A percentile compares a stretch with the other conserved stretches of the same genome.
Evolutionary conservation across 2,888 invertebrate genomes (phyloP).

Genomic region (Meloe dianella): DNA sequence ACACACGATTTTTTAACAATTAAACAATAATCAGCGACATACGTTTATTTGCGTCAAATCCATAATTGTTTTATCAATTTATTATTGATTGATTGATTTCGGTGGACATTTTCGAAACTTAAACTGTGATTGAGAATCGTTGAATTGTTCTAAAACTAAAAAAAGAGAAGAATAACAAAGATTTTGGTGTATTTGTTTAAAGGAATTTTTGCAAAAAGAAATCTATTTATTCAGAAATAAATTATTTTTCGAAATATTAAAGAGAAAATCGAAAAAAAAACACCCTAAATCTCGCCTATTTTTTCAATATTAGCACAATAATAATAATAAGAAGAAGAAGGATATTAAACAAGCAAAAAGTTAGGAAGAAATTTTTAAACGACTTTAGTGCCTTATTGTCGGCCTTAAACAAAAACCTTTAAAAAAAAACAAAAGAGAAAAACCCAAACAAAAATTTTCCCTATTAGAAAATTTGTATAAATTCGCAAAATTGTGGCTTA

Average conservation of each 20-base stretch:
- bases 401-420: conserved; percentile 58
- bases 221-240: background rate
- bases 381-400: conserved; percentile 61
- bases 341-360: conserved; percentile 15
- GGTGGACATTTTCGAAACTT: conserved; percentile 38
- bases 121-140: conserved; percentile 48
- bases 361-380: conserved; percentile 27
- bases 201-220: too few relatives aligned
- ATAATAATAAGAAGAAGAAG: conserved; percentile 38
- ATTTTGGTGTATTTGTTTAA: conserved; percentile 46
- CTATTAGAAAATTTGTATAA: conserved; percentile 58
- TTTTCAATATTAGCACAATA: conserved; percentile 36
- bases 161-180: conserved; percentile 12
- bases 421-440: too few relatives aligned
- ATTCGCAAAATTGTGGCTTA: conserved; percentile 52
- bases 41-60: too few relatives aligned
- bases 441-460: conserved; percentile 48
- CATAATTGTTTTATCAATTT: too few relatives aligned
- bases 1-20: conserved; percentile 9
- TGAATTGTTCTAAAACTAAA: too few relatives aligned
- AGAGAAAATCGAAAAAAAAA: conserved; percentile 13
- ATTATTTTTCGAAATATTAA: conserved; percentile 27
- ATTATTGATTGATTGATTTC: conserved; percentile 24
- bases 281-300: conserved; percentile 25
- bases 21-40: background rate